A percentile compares a stretch with the other conserved stretches of the same genome.
Evolutionary conservation across 2,113 vertebrate species (phyloP).

Genomic region (Panthera uncia): DNA sequence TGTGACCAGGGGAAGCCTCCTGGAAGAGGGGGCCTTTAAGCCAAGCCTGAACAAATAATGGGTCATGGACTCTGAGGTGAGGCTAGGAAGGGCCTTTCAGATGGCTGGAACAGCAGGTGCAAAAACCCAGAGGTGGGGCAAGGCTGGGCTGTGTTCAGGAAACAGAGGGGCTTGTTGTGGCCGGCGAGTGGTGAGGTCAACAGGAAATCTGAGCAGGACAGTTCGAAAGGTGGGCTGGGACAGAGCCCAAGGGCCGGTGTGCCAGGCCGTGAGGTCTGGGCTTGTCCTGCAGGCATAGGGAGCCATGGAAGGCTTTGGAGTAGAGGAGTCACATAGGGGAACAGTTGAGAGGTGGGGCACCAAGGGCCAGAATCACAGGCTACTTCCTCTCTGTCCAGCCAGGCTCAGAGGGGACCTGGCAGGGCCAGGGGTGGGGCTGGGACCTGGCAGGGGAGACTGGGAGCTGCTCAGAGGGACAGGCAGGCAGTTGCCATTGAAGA

Average conservation of each 20-base stretch:
- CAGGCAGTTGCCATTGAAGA: not conserved
- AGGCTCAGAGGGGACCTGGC: not conserved
- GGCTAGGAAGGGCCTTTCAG: not conserved
- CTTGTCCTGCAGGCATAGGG: not conserved
- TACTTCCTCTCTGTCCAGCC: not conserved
- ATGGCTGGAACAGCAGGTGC: fast-evolving
- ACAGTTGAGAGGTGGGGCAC: fast-evolving
- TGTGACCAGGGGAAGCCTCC: not conserved
- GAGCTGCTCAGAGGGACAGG: not conserved
- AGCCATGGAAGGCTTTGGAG: not conserved
- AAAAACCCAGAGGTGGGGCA: not conserved
- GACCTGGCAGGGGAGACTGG: not conserved
- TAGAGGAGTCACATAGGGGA: not conserved
- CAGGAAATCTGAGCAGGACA: fast-evolving
- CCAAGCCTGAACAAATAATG: not conserved
- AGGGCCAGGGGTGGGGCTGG: not conserved
- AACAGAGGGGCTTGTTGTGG: fast-evolving
- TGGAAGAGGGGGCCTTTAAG: not conserved
- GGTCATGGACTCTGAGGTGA: not conserved
- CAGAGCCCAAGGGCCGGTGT: not conserved
- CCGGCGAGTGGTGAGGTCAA: fast-evolving
- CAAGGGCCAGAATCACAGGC: not conserved
- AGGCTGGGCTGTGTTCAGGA: not conserved
- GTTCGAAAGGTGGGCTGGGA: not conserved
- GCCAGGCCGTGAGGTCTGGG: not conserved